Evolutionary conservation across 64 coral and sea anemone genomes (phyloP), one percentile per base, ranked within the genome.

Genomic region (Trachythela sp.): DNA sequence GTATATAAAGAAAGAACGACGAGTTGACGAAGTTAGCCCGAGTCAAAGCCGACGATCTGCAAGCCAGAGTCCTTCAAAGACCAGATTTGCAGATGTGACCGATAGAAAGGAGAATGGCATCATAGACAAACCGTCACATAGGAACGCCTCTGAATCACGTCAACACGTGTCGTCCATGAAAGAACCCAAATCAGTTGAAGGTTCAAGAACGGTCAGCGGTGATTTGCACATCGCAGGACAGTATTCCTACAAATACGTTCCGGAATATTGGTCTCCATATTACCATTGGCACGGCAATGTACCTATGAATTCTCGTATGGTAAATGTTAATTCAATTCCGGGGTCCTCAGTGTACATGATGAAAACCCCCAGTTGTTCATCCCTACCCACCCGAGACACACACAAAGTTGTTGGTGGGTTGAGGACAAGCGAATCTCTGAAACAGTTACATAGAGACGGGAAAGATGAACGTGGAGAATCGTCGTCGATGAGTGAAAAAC

Each of bases 361-460:
- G 75, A 80, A 80, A 29, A 80, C 75, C 75, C 37, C 75, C 75
- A 80, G 75, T 80, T 80, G 75, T 80, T 80, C 75, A 8, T 35
- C 75, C 3, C 20, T 80, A 39, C 75, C 75, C 4, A 39, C 37
- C 2, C 31, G 33, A 15, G 33, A 80, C 33, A 30, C 33, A 35
- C 33, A 80, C 2, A 64, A 64, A 20, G 20, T 64, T 20, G 20
- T 6, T 0, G 56, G 56, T 20, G 56, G 56, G 20, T 26, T 64
- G 24, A 64, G 56, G 56, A 34, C 75, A 17, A 34, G 27, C 37
- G 75, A 80, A 13, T 37, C 33, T 37, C 37, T 80, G 33, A 80
- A 80, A 39, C 31, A 39, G 75, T 80, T 35, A 29, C 13, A 39
- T 9, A 80, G 75, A 15, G 33, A 35, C 8, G 15, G 13, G 20